A percentile compares a stretch with the other conserved stretches of the same genome.
Conservation (phyloP, 2,888 invertebrate genomes). For the Oithona nana region DNA sequence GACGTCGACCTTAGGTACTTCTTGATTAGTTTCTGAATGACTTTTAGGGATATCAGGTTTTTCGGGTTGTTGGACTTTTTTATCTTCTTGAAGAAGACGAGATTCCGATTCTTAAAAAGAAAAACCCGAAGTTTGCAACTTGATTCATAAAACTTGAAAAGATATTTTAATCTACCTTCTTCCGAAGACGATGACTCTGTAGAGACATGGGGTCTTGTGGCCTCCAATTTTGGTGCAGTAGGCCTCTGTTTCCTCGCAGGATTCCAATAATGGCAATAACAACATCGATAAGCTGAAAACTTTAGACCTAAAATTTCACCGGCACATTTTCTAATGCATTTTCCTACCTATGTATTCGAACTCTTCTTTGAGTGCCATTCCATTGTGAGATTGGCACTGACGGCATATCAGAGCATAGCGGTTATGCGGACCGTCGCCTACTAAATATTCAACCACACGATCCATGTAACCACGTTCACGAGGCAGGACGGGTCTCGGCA, state of each 20-base stretch:
- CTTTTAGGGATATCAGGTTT: no score
- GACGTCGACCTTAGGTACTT: not conserved
- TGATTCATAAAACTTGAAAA: no score
- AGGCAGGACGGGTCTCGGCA: slow-evolving; percentile 51
- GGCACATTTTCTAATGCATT: not conserved
- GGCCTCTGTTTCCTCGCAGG: slow-evolving; percentile 72
- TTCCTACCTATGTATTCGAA: slow-evolving; percentile 41
- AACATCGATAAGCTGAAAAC: slow-evolving; percentile 56
- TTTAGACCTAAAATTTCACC: slow-evolving; percentile 2
- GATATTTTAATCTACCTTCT: no score
- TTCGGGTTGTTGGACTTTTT: no score
- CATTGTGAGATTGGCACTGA: slow-evolving; percentile 79
- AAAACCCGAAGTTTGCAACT: no score
- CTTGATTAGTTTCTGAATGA: no score
- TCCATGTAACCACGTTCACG: slow-evolving; percentile 60
- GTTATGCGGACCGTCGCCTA: slow-evolving; percentile 86
- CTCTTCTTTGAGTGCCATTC: slow-evolving; percentile 55
- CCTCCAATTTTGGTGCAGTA: slow-evolving; percentile 39
- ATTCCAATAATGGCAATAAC: slow-evolving; percentile 69
- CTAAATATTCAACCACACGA: slow-evolving; percentile 73
- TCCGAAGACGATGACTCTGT: slow-evolving; percentile 5
- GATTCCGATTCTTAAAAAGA: no score
- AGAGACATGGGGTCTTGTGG: not conserved
- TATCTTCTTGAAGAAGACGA: not conserved
- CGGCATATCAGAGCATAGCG: slow-evolving; percentile 86